These are phyloP conservation scores for Brachionus calyciflorus DNA, from an alignment of 1,140 invertebrate genomes.

Conservation along the genomic window DNA sequence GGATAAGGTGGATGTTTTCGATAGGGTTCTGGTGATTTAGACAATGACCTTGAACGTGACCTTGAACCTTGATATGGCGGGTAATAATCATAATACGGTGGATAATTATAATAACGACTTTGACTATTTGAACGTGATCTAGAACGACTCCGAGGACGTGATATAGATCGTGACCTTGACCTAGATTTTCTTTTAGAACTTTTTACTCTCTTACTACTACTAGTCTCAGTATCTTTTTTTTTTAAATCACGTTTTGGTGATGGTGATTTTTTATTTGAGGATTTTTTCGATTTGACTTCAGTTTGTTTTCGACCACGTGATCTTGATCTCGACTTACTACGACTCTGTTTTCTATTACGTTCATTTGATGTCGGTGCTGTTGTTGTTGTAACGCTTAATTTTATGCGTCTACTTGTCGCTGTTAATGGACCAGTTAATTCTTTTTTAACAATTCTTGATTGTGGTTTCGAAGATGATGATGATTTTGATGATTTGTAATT, in stretches of 20 bases:
- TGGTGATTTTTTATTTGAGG: not conserved
- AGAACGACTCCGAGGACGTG: not conserved
- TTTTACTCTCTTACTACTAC: not conserved
- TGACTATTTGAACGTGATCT: not conserved
- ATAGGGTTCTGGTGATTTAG: not conserved
- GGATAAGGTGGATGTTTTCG: not conserved
- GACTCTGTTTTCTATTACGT: too few species aligned
- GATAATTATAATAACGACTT: not conserved
- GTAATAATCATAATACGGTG: conserved; percentile 4
- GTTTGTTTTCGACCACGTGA: too few species aligned
- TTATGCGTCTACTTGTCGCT: not conserved
- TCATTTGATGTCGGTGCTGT: not conserved
- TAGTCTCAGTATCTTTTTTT: not conserved
- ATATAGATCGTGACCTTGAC: not conserved
- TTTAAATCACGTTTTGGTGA: not conserved
- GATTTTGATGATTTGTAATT: not conserved
- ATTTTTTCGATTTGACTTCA: too few species aligned
- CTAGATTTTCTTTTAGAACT: not conserved
- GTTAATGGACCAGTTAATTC: not conserved
- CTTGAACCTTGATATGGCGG: not conserved
- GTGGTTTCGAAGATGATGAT: not conserved
- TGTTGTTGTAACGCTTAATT: conserved; percentile 4
- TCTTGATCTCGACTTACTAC: too few species aligned
- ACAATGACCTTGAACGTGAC: not conserved
- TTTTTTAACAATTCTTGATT: conserved; percentile 24